Base-by-base conservation (phyloP, 2,888 invertebrate species). In the Didymodactylos carnosus region DNA sequence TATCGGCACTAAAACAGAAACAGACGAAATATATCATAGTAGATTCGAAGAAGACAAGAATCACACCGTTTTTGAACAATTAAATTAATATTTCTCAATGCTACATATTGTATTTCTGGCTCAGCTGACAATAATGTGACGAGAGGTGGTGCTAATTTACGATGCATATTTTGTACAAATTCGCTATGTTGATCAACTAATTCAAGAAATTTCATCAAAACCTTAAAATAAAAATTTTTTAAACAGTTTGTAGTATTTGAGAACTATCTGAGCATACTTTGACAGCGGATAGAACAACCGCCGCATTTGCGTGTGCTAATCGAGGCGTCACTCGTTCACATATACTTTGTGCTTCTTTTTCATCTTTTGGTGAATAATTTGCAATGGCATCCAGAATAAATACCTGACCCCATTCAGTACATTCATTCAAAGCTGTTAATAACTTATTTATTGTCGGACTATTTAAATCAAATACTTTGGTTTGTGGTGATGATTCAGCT, bases 21-120 rank as follows among this genome's bases (percentile, higher is more conserved):
- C n/a, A n/a, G n/a, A n/a, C n/a, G n/a, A n/a, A n/a, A n/a, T n/a
- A n/a, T n/a, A 39, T 35, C 23, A 19, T 35, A 23, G 14, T 23
- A 51, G n/a, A 27, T 46, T 14, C 8, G 19, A 39, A 23, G 49
- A 51, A 39, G 14, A 23, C n/a, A 7, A 13, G 10, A 51, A 25
- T n/a, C 16, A 25, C 29, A 83, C 83, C 85, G 87, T 84, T 99
- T 99, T 85, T 99, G 98, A 23, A 98, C 98, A 77, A 99, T 98
- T 70, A 98, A 87, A 85, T 99, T 99, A 81, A 99, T 98, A 84
- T 98, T 98, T 78, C 98, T 86, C 75, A 98, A 85, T 0, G 98
- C 98, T 7, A 98, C 98, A 82, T 99, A 98, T 84, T 99, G 98
- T 72, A 98, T 97, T 84, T 99, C 98, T 0, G 98, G 94, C 83